Base-by-base conservation (phyloP, 2,113 vertebrate species). In the Myotis davidii region DNA sequence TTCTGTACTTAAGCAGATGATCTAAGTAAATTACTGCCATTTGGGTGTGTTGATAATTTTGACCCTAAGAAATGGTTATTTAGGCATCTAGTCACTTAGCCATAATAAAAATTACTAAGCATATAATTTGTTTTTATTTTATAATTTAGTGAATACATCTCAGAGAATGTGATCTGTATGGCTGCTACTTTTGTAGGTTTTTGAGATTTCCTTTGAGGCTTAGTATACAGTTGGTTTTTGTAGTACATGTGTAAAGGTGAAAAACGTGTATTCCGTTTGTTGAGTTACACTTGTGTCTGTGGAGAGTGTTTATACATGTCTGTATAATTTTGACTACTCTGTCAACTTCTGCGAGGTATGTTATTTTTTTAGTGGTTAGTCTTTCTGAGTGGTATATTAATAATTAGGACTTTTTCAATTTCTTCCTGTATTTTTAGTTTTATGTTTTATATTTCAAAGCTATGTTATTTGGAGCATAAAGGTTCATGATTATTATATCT, bases 191-290 rank as follows among this genome's bases (percentile, higher is more conserved):
- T 56, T 59, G 12, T 18, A 82, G 37, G 21, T 90, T 93, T 87
- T 37, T 91, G 29, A 92, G 56, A 54, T 89, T 96, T 91, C 34
- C 25, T 89, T 88, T 87, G 69, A 89, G 23, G 12, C 27, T 89
- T 84, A 84, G 21, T 84, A 42, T 42, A 39, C 2, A 90, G 39
- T 56, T 39, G 1, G 18, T 85, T 73, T 94, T 94, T 89, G 20
- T 82, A 86, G 42, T 52, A 79, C 11, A 3, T 74, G 6, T 76
- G 23, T 42, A 76, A 90, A 79, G 54, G 21, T 79, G 56, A 78
- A 90, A 34, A 94, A 39, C 67, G 1, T 82, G 9, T 67, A 27
- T 88, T 94, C 18, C 84, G 1, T 90, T 77, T 85, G 12, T 85
- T 87, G 23, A n/a, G 3, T 73, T 42, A 21, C 10, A 9, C 29